Base-by-base conservation (phyloP, 2,113 vertebrate species). In the Pogona vitticeps region DNA sequence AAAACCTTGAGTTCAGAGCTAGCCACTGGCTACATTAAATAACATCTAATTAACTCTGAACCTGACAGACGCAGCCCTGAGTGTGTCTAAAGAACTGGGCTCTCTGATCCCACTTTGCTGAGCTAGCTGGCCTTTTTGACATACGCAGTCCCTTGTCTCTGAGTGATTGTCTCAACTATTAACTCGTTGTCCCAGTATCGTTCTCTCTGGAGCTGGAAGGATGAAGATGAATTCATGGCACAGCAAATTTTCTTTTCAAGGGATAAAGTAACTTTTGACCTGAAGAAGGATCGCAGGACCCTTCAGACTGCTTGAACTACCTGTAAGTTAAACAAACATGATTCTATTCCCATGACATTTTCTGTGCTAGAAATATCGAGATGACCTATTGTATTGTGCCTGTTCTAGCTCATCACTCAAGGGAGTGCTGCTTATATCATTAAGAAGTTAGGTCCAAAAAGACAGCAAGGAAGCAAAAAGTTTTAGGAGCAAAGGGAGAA, bases 151-250 rank as follows among this genome's bases (percentile, higher is more conserved):
- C 70, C 26, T 80, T 76, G 80, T 31, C 59, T 79, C 40, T 80
- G 80, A 87, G 59, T 87, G 70, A 88, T 40, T 80, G 76, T 84
- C 28, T 65, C 77, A 65, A 73, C 42, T 84, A 75, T 88, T 80
- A 88, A 75, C 70, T 84, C n/a, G 6, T 67, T 80, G 82, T 82
- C 75, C 76, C 42, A 31, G 58, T 38, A 88, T 31, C 68, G 56
- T 86, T 73, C 23, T 80, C 40, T 80, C n/a, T 82, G 63, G n/a
- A 17, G 2, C 68, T 26, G 82, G 31, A 26, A 80, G 52, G 72
- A 42, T 18, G 2, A 2, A 58, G 88, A 17, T 18, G 33, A 21
- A 5, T 84, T 88, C 91, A 38, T 85, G 83, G 83, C 78, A 20
- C 59, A 76, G 77, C 77, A 84, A 40, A 40, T 80, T 88, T 76